Evolutionary conservation across 1,140 invertebrate genomes (phyloP).

Genomic region (Plodia interpunctella): DNA sequence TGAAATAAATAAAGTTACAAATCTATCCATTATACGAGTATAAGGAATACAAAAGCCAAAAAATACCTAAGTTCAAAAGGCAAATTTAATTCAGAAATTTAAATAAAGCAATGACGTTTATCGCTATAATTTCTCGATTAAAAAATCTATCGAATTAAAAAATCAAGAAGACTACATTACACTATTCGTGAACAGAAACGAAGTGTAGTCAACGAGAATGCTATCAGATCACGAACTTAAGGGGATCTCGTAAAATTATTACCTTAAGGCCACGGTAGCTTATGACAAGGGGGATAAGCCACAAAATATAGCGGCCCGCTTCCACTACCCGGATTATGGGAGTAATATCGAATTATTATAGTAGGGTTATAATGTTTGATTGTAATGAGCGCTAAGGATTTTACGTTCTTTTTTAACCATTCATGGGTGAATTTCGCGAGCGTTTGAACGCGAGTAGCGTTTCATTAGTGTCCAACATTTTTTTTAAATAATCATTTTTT

Average conservation of each 20-base stretch:
- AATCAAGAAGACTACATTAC: not conserved
- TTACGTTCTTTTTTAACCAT: slow-evolving; percentile 4
- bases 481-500: too few relatives aligned
- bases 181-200: slow-evolving; percentile 3
- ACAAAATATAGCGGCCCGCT: slow-evolving; percentile 36
- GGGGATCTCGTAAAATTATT: slow-evolving; percentile 53
- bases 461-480: too few relatives aligned
- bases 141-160: too few relatives aligned
- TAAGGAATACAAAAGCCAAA: too few relatives aligned
- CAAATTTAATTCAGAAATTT: too few relatives aligned
- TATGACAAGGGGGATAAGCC: slow-evolving; percentile 40
- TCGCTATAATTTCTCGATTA: too few relatives aligned
- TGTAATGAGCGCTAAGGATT: slow-evolving; percentile 9
- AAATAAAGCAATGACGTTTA: too few relatives aligned
- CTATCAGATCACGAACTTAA: slow-evolving; percentile 31
- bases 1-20: too few relatives aligned
- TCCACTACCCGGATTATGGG: slow-evolving; percentile 28
- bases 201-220: slow-evolving; percentile 9
- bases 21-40: too few relatives aligned
- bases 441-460: not conserved
- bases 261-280: slow-evolving; percentile 42
- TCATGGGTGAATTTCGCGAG: not conserved
- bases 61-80: too few relatives aligned
- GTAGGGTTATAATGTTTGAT: slow-evolving; percentile 15
- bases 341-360: slow-evolving; percentile 37